These are phyloP conservation scores for Nematopogon swammerdamellus DNA, from an alignment of 2,888 invertebrate genomes.

Conservation along the genomic window DNA sequence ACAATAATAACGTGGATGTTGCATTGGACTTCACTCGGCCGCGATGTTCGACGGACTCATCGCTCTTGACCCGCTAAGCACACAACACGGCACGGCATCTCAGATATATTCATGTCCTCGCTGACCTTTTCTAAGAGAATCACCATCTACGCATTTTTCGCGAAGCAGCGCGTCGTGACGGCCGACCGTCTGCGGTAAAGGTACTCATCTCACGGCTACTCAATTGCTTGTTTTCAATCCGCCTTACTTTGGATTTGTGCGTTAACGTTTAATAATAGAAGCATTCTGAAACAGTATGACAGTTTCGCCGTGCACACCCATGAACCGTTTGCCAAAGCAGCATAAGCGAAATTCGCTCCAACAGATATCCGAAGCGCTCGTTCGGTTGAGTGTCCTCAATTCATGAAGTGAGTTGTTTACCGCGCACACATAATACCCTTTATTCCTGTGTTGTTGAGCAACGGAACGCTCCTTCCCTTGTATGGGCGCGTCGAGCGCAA, in stretches of 20 bases:
- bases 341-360: too few relatives aligned
- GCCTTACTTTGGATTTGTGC: background rate
- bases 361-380: too few relatives aligned
- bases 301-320: too few relatives aligned
- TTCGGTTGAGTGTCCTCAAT: slow-evolving; percentile 4
- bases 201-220: background rate
- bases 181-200: background rate
- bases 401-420: slow-evolving; percentile 1
- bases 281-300: too few relatives aligned
- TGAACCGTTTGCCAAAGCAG: slow-evolving; percentile 3
- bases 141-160: background rate
- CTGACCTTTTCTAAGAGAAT: too few relatives aligned
- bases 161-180: background rate
- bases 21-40: background rate
- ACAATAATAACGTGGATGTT: background rate
- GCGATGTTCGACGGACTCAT: too few relatives aligned
- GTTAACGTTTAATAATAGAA: background rate
- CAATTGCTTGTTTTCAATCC: background rate
- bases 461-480: background rate
- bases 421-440: background rate
- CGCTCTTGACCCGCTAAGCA: background rate
- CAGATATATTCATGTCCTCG: too few relatives aligned
- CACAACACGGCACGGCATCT: too few relatives aligned
- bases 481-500: background rate
- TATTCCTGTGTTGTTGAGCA: background rate